Conservation (phyloP, 2,797 vertebrate species). For the Tamandua tetradactyla region DNA sequence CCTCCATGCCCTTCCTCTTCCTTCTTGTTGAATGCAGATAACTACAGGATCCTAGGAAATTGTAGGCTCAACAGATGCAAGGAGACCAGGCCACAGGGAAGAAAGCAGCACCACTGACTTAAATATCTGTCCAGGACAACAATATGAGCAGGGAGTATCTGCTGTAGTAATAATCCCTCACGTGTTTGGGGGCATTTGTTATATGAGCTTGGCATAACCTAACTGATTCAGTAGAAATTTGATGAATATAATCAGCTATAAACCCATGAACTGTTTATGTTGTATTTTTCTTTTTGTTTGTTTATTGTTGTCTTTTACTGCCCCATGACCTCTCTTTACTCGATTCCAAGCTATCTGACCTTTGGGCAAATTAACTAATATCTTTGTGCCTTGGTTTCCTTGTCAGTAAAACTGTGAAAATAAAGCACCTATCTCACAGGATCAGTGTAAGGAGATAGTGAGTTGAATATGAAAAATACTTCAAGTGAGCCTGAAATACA, state of each 20-base stretch:
- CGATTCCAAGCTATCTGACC: not conserved
- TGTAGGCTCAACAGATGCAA: not conserved
- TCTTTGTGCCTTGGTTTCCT: not conserved
- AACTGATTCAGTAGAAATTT: not conserved
- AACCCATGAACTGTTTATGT: not conserved
- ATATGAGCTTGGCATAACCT: not conserved
- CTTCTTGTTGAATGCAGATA: not conserved
- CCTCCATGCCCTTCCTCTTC: not conserved
- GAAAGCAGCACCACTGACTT: not conserved
- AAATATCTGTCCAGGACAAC: not conserved
- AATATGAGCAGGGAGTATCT: not conserved
- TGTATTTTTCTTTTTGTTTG: not conserved
- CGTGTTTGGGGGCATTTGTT: not conserved
- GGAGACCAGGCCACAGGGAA: not conserved
- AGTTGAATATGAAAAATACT: not conserved
- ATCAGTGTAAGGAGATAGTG: not conserved
- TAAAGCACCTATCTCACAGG: not conserved
- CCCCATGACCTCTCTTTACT: not conserved
- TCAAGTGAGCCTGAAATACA: not conserved
- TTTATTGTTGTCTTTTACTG: not conserved
- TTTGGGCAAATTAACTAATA: not conserved
- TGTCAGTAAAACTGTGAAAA: constrained; percentile 14
- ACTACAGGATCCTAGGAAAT: not conserved
- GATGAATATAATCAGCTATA: not conserved
- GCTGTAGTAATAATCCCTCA: not conserved